Base-by-base conservation (phyloP, 1,140 invertebrate genomes). In the Agrilus planipennis region DNA sequence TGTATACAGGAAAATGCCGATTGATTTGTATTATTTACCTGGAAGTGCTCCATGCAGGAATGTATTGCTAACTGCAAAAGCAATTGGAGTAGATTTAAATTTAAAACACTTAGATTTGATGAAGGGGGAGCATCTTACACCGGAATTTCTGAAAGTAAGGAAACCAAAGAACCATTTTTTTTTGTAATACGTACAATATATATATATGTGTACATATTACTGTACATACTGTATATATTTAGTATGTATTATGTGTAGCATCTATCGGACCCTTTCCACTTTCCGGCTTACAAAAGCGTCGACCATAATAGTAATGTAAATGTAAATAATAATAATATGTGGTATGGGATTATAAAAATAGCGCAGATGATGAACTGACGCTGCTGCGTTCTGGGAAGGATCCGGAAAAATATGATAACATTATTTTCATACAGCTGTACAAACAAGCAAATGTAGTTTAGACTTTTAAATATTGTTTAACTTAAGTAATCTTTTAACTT, bases 81-180 rank as follows among this genome's bases (percentile, higher is more conserved):
- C 70, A 27, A 42, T 84, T 1, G 78, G 76, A 9, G 60, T 84
- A 16, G 73, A 81, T 32, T 55, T 84, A 3, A 82, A 85, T 56
- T 52, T 77, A 3, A 83, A 77, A 50, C 44, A 58, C 2, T 50
- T 74, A 25, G 70, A 83, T 53, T 52, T 82, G 14, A 52, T 77
- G 43, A 71, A 73, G 36, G 77, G 77, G 17, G 81, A 85, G 49
- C 73, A 83, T 29, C 51, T 79, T 51, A 78, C 69, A 25, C 73
- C 79, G 2, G 77, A 83, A 51, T 87, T 74, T 59, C 27, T 81
- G 4, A 79, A 86, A 74, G 79, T 87, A 71, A 78, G 37, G 18
- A 7, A 15, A 29, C 15, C 15, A 4, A n/a, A 7, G n/a, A 7
- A 25, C n/a, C n/a, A n/a, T 15, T 29, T 29, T 4, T 29, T 29